Evolutionary conservation across 2,888 invertebrate species (phyloP), one percentile per base, ranked within the genome.

Genomic region (Leptopilina drosophilae): DNA sequence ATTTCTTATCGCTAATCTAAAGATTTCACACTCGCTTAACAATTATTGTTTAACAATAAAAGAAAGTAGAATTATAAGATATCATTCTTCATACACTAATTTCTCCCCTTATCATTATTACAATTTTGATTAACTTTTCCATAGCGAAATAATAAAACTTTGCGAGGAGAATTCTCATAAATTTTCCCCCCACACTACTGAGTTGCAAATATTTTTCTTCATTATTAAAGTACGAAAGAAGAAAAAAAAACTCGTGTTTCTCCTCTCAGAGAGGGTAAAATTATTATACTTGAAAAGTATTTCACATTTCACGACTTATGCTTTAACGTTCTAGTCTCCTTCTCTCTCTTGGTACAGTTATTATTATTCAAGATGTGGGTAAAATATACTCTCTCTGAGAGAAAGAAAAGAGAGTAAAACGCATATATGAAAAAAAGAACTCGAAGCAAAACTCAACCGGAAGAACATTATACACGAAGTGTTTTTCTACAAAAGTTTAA

Each of bases 351-450:
- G 6, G 67, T 20, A 15, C 40, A 42, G 66, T 46, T 66, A 49
- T 46, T 66, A 46, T 66, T 66, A n/a, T 66, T 66, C 46, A 66
- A 66, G 40, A 33, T 65, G 33, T 40, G 26, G 33, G 53, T 20
- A 77, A 33, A 64, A 56, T 46, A 62, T 42, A 49, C 62, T 14
- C 8, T 49, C 53, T 20, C 33, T 33, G 33, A 33, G 12, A 12
- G 76, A 14, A 67, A 42, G 49, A 67, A 20, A 62, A 62, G 11
- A 14, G 56, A 77, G 46, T 78, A 56, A 67, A 73, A 69, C 20
- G 77, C 53, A 42, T 65, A 73, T n/a, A n/a, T 15, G 5, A 53
- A 12, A 49, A 78, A 77, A 66, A 65, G 46, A 20, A 75, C 20
- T n/a, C 12, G 6, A 62, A 6, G 15, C 15, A 62, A 20, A 15